Evolutionary conservation across 2,113 vertebrate genomes (phyloP), one percentile per base, ranked within the genome.

Genomic region (Daphoenositta chrysoptera): DNA sequence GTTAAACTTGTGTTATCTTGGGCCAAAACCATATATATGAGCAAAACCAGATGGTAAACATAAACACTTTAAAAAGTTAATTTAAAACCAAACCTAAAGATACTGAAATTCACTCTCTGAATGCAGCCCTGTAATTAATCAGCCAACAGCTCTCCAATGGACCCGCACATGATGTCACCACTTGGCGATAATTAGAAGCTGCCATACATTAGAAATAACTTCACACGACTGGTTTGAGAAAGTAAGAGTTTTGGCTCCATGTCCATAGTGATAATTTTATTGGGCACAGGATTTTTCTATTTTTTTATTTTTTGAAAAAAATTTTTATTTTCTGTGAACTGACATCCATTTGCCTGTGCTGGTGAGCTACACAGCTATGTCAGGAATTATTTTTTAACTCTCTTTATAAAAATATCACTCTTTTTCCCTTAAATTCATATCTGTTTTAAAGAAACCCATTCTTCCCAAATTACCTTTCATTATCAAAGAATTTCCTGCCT

Each of bases 41-140:
- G 96, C 96, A 94, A 96, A 97, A 96, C 96, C 96, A 97, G 98
- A 97, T 93, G 97, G 96, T 95, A 97, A 98, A 97, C 92, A 97
- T 54, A 96, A 97, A 94, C 93, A 89, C 92, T 97, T 95, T 54
- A 7, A 97, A 89, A 97, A 97, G 95, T 97, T 97, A 96, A 97
- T 97, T 98, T 96, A 97, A 98, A 97, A 83, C 91, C 94, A 95
- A 94, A 81, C 93, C 82, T 95, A 95, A 93, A 92, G 93, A 96
- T 96, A 91, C 89, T 90, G 81, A 96, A 97, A 95, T 94, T 94
- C 93, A 83, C 66, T 86, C 89, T 95, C 91, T 84, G 82, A 89
- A 66, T 91, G 17, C 22, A 93, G 94, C 72, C 27, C 89, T 95
- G 95, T 92, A 96, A 97, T 97, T 98, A 97, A 97, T 97, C 97